Evolutionary conservation across 2,113 vertebrate species (phyloP), one percentile per base, ranked within the genome.

Genomic region (Apodemus sylvaticus): DNA sequence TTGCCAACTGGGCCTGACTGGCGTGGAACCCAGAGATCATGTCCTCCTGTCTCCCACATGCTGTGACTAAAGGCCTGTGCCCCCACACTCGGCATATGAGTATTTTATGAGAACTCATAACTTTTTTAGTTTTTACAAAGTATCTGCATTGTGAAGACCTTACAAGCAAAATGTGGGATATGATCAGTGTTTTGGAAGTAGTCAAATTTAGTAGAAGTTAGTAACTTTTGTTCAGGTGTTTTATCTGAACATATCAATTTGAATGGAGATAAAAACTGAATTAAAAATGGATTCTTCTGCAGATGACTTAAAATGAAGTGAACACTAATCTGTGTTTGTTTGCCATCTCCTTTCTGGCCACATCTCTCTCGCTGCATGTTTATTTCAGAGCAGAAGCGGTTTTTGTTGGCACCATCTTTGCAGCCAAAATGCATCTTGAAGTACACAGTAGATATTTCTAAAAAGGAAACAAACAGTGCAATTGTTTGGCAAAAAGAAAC

Each of bases 341-440:
- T 6, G 11, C 34, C 22, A 71, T 62, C 88, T 3, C 39, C 9
- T 12, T 87, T 87, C 90, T 94, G 85, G 39, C 53, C 89, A 4
- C 79, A 60, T 89, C 76, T 90, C 0, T 78, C 86, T 91, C 85
- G 19, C 88, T 90, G 14, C 12, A 11, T 81, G 78, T 71, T 95
- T 92, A 74, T 94, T 97, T 96, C 79, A 89, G 89, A 97, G 91
- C 78, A 85, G 93, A 93, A 95, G 91, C 88, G 76, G 76, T 95
- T 62, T 86, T 96, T 90, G 95, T 93, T 96, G 58, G 94, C 95
- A 58, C 55, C 81, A 62, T 97, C 97, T 96, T 94, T 73, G 83
- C 89, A 97, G 97, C 97, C 97, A 95, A 22, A 94, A 94, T 58
- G 86, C 93, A 96, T 97, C 89, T 97, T 96, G 81, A 77, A 96